A percentile compares a stretch with the other conserved stretches of the same genome.
Conservation (phyloP, 2,113 vertebrate species). For the Trochalopteron elliotii region DNA sequence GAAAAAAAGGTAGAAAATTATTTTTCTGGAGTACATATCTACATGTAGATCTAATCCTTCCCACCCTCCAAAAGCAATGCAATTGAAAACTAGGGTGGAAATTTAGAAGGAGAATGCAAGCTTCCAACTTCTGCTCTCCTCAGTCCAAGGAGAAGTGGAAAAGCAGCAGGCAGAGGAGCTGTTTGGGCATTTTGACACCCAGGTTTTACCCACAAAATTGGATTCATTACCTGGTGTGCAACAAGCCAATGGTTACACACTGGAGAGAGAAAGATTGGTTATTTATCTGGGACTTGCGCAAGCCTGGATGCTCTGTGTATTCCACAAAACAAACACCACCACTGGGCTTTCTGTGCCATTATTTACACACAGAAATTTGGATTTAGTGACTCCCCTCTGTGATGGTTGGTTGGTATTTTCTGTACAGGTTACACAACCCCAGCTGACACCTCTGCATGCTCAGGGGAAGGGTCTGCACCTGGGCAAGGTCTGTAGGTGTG, state of each 20-base stretch:
- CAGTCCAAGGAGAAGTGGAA: not conserved
- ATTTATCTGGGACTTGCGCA: not conserved
- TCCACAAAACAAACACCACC: not conserved
- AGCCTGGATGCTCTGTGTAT: fast-evolving
- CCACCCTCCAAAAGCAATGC: not conserved
- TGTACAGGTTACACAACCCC: not conserved
- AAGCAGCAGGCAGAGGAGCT: not conserved
- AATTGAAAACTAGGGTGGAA: not conserved
- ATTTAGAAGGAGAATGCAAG: not conserved
- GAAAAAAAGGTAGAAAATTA: not conserved
- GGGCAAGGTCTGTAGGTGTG: not conserved
- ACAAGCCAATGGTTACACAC: not conserved
- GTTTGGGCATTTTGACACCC: not conserved
- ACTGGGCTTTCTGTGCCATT: too few relatives aligned
- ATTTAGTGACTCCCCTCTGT: not conserved
- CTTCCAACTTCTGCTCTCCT: not conserved
- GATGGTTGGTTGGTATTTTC: not conserved
- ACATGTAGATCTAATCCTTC: not conserved
- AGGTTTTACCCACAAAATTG: not conserved
- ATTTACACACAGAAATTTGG: not conserved
- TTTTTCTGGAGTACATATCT: not conserved
- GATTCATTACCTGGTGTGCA: not conserved
- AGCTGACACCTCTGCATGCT: not conserved
- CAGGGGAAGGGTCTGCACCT: not conserved
- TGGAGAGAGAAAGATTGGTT: fast-evolving